These are phyloP conservation scores for Ectemnius lituratus DNA, from an alignment of 2,888 invertebrate genomes.

Conservation along the genomic window DNA sequence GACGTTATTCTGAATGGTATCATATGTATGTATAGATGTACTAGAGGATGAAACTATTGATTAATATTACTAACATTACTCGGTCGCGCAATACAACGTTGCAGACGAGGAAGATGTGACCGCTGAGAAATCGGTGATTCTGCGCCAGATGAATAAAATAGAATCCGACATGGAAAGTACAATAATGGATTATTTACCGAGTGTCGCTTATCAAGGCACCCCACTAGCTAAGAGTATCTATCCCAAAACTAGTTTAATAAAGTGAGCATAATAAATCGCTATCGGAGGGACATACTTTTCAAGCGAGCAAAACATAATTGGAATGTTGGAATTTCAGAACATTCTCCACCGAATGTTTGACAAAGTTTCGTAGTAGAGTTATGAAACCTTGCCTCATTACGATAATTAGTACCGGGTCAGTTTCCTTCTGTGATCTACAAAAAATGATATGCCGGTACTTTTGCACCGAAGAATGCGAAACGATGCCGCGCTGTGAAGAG, in stretches of 20 bases:
- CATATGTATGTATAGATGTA: conserved; percentile 50
- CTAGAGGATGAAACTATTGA: background rate
- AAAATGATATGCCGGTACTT: conserved; percentile 49
- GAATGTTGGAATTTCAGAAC: conserved; percentile 42
- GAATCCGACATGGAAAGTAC: conserved; percentile 76
- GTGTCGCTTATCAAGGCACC: conserved; percentile 79
- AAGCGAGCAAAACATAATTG: too few species aligned
- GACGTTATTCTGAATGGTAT: conserved; percentile 61
- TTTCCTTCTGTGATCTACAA: conserved; percentile 53
- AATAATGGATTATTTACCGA: conserved; percentile 79
- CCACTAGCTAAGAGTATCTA: conserved; percentile 75
- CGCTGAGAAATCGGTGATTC: conserved; percentile 70
- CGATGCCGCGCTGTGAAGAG: background rate
- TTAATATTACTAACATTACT: background rate
- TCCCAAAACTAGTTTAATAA: conserved; percentile 53
- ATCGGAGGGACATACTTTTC: too few species aligned
- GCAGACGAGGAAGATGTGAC: conserved; percentile 68
- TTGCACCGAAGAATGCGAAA: conserved; percentile 7
- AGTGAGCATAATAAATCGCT: conserved; percentile 41
- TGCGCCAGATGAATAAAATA: conserved; percentile 72
- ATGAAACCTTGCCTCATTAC: conserved; percentile 58
- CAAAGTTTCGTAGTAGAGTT: conserved; percentile 55
- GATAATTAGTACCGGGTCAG: conserved; percentile 60
- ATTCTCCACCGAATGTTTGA: conserved; percentile 46
- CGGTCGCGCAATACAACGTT: conserved; percentile 1